Evolutionary conservation across 2,113 vertebrate genomes (phyloP).

Genomic region (Empidonax traillii): DNA sequence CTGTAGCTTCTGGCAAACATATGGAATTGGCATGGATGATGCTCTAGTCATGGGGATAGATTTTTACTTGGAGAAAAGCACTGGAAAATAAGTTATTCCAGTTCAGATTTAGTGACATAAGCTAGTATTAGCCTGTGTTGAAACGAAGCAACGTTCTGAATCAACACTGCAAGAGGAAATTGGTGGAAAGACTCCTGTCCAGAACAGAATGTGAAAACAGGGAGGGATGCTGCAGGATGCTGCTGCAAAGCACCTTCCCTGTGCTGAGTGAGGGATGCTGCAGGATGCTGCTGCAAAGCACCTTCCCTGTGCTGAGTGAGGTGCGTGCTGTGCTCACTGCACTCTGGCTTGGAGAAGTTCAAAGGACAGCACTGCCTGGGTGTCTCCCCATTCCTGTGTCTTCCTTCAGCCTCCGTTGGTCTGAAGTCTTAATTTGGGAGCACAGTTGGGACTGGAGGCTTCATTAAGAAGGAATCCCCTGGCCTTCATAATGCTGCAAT

Average conservation of each 20-base stretch:
- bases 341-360: not conserved
- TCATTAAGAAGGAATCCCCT: constrained; percentile 18
- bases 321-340: not conserved
- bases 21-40: not conserved
- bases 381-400: rapidly evolving
- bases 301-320: not conserved
- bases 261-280: not conserved
- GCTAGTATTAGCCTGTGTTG: not conserved
- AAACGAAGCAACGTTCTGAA: not conserved
- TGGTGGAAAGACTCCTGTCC: not conserved
- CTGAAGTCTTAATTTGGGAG: constrained; percentile 6
- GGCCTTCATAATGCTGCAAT: not conserved
- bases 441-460: not conserved
- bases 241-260: too few species aligned
- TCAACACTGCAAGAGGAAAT: not conserved
- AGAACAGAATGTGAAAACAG: not conserved
- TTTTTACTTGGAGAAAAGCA: constrained; percentile 4
- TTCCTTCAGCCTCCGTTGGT: not conserved
- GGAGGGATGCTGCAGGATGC: not conserved
- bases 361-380: not conserved
- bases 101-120: not conserved
- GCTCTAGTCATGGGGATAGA: not conserved
- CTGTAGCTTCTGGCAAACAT: constrained; percentile 18
- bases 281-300: not conserved
- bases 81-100: not conserved